These are phyloP conservation scores for Pithys albifrons DNA, from an alignment of 2,113 vertebrate genomes.

Conservation along the genomic window DNA sequence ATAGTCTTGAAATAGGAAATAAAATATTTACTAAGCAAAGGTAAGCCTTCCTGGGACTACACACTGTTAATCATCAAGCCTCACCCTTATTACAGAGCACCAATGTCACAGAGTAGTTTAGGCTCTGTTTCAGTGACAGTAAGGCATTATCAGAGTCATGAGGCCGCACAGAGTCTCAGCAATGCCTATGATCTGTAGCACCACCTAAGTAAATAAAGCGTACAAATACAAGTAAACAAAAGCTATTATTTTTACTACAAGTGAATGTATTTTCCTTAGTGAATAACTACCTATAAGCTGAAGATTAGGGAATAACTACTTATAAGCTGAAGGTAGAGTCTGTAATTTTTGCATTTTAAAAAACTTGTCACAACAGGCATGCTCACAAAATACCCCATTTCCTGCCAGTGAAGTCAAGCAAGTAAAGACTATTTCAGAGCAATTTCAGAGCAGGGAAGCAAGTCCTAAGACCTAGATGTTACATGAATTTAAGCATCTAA, in stretches of 20 bases:
- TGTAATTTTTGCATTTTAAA: neutral
- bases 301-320: neutral
- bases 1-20: slow-evolving; percentile 5
- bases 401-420: neutral
- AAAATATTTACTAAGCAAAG: slow-evolving; percentile 34
- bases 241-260: neutral
- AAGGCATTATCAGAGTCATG: neutral
- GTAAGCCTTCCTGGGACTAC: neutral
- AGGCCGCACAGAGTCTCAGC: neutral
- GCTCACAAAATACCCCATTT: neutral
- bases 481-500: neutral
- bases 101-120: neutral
- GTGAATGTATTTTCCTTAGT: neutral
- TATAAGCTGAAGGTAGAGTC: neutral
- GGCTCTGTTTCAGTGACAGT: neutral
- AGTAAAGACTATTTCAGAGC: neutral
- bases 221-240: neutral
- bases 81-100: neutral
- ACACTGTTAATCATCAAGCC: neutral
- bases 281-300: neutral
- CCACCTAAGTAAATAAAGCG: neutral
- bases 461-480: neutral
- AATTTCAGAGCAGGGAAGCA: neutral
- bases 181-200: rapidly evolving
- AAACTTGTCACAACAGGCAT: neutral